Evolutionary conservation across 2,797 vertebrate genomes (phyloP).

Genomic region (Megalops cyprinoides): DNA sequence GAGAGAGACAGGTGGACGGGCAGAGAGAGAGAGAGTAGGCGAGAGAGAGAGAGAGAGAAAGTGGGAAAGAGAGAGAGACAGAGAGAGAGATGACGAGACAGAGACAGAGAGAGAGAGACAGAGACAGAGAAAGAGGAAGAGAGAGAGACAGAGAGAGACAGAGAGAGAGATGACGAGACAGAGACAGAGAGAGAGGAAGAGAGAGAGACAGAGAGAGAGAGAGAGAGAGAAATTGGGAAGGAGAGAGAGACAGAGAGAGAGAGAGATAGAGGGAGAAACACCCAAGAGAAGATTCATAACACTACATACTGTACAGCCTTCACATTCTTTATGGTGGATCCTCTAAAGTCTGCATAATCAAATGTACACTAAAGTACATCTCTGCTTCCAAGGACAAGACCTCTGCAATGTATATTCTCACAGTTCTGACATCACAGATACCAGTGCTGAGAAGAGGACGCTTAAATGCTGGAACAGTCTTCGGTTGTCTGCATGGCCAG

Average conservation of each 20-base stretch:
- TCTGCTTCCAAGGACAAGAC: not conserved
- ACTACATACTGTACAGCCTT: not conserved
- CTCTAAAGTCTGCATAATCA: not conserved
- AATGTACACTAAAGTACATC: not conserved
- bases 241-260: not conserved
- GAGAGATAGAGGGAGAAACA: slow-evolving; percentile 4
- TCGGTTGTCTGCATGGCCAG: not conserved
- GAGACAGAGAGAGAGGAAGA: slow-evolving; percentile 39
- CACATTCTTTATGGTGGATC: too few relatives aligned
- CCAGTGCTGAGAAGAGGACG: not conserved
- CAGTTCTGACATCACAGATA: not conserved
- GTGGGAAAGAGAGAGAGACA: slow-evolving; percentile 31
- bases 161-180: slow-evolving; percentile 9
- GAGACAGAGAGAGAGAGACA: not conserved
- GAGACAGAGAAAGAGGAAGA: slow-evolving; percentile 25
- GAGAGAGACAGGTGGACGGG: slow-evolving; percentile 16
- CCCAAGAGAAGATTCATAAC: not conserved
- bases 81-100: not conserved
- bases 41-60: slow-evolving; percentile 2
- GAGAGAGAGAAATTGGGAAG: slow-evolving; percentile 4
- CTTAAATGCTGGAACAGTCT: too few relatives aligned
- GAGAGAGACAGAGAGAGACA: not conserved
- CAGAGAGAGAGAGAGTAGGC: not conserved
- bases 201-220: not conserved
- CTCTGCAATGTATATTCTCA: not conserved